These are phyloP conservation scores for Percopsis omiscomaycus DNA, from an alignment of 2,797 vertebrate genomes.

Conservation along the genomic window DNA sequence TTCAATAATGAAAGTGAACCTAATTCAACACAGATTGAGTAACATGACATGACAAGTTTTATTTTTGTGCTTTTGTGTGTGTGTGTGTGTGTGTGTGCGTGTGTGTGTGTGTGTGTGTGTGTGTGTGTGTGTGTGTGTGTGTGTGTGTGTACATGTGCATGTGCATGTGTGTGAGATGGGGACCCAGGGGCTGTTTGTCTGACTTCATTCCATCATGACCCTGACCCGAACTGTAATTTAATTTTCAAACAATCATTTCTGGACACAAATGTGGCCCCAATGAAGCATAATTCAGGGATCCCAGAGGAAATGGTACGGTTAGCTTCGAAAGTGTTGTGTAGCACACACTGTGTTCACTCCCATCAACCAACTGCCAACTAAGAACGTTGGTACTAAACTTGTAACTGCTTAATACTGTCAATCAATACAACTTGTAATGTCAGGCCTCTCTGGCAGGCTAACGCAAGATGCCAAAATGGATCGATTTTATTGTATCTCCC, in stretches of 20 bases:
- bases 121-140: constrained; percentile 19
- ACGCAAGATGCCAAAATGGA: no score
- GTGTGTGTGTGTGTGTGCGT: constrained; percentile 16
- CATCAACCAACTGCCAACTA: background rate
- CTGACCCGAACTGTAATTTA: constrained; percentile 61
- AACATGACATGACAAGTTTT: constrained; percentile 40
- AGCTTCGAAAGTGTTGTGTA: background rate
- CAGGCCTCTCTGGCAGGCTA: constrained; percentile 13
- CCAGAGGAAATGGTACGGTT: constrained; percentile 44
- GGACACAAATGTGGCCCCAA: constrained; percentile 50
- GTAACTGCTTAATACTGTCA: constrained; percentile 40
- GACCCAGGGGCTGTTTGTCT: constrained; percentile 45
- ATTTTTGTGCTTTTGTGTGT: constrained; percentile 18
- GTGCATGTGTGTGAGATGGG: constrained; percentile 9
- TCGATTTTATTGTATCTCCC: constrained; percentile 12
- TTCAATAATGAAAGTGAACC: constrained; percentile 40
- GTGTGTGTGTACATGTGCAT: constrained; percentile 1
- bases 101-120: constrained; percentile 17
- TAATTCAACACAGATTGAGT: constrained; percentile 64
- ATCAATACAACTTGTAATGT: constrained; percentile 32
- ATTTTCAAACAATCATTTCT: constrained; percentile 61
- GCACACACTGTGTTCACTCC: background rate
- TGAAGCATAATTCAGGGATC: constrained; percentile 45
- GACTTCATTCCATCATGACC: constrained; percentile 55
- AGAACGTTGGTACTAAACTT: constrained; percentile 30